Percentiles rank a stretch among this genome's conserved stretches.
Evolutionary conservation across 2,888 invertebrate species (phyloP).

Genomic region (Lamellibrachia columna): DNA sequence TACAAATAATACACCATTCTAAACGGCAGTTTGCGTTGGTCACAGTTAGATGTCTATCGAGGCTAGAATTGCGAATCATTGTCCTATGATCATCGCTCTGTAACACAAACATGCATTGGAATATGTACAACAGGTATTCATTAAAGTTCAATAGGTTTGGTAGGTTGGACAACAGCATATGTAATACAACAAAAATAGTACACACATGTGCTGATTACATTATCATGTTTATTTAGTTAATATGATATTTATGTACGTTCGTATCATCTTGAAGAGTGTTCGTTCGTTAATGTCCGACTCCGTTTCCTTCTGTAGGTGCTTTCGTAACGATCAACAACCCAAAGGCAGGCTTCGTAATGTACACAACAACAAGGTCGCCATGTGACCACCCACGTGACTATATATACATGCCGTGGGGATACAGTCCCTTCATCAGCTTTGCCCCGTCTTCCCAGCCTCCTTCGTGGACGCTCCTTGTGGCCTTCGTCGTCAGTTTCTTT

Average conservation of each 20-base stretch:
- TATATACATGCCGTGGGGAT: constrained; percentile 48
- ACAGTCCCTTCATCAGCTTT: constrained; percentile 41
- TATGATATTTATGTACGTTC: neutral
- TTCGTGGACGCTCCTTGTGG: neutral
- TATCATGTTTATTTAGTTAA: neutral
- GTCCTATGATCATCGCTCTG: neutral
- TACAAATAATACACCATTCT: neutral
- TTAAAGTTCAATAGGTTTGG: too few relatives aligned
- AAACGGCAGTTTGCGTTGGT: neutral
- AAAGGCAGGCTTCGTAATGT: constrained; percentile 41
- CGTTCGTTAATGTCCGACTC: neutral
- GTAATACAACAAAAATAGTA: too few relatives aligned
- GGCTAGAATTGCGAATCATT: neutral
- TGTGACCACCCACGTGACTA: constrained; percentile 46
- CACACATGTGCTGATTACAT: too few relatives aligned
- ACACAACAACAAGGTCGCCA: constrained; percentile 32
- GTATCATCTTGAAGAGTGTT: neutral
- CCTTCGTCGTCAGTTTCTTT: neutral
- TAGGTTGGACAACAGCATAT: too few relatives aligned
- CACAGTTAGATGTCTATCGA: neutral
- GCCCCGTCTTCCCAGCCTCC: constrained; percentile 18
- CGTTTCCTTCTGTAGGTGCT: constrained; percentile 33
- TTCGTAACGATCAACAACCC: constrained; percentile 36
- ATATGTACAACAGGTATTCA: too few relatives aligned
- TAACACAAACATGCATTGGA: neutral